Base-by-base conservation (phyloP, 2,797 vertebrate genomes). In the Enteromius treurensis region DNA sequence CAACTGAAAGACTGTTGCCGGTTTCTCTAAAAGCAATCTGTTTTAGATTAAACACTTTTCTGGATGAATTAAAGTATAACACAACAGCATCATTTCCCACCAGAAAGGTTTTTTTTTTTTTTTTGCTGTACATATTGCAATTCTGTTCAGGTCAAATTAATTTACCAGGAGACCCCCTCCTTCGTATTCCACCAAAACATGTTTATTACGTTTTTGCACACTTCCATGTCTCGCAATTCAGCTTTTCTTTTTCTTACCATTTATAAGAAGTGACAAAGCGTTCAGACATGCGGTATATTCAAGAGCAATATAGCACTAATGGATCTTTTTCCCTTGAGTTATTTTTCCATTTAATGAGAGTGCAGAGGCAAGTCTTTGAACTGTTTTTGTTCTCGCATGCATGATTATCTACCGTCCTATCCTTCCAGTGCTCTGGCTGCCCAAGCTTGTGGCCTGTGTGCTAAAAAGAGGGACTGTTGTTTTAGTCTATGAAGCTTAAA, bases 21-120 rank as follows among this genome's bases (percentile, higher is more conserved):
- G 83, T 80, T 83, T 87, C 81, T 88, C 84, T 85, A 84, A 88
- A 88, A 88, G 89, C 87, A 86, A 88, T 87, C 88, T 87, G 85
- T 86, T 88, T 88, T 86, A 88, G 85, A 87, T 86, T 84, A 86
- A 90, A 88, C 85, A 86, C 87, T 87, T 88, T 88, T 89, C 86
- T 87, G 84, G 84, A 85, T 87, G 84, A 90, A 87, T 87, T 84
- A 87, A 84, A 85, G 82, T 84, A 83, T 86, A 87, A 82, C 84
- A 86, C 86, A 88, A 85, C 71, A 79, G 85, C 80, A 77, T 32
- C 53, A 85, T 86, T 82, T 71, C 74, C 86, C 62, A 65, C 40
- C 65, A 80, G 86, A 81, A 88, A 85, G 82, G 45, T 51, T 69
- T 83, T 84, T 87, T 32, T 51, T 26, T 23, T 62, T 8, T 80